Evolutionary conservation across 2,888 invertebrate species (phyloP).

Genomic region (Dryobota labecula): DNA sequence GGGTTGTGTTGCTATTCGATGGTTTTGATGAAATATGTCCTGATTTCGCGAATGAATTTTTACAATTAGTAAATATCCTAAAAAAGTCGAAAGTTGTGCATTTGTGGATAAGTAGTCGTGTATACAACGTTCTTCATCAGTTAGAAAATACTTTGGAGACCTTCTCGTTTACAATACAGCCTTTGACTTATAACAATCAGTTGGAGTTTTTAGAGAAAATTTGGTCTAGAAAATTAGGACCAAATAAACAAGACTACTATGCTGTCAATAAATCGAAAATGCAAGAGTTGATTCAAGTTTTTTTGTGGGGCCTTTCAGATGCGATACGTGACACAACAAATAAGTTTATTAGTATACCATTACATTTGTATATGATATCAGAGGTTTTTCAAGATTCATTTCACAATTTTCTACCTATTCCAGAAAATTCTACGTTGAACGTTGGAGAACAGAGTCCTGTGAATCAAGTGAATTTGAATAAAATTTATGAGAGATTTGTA

Average conservation of each 20-base stretch:
- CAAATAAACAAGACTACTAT: neutral
- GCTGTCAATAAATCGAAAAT: conserved; percentile 13
- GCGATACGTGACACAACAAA: conserved; percentile 9
- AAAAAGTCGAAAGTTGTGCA: conserved; percentile 36
- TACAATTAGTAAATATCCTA: conserved; percentile 44
- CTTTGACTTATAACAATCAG: conserved; percentile 45
- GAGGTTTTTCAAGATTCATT: conserved; percentile 44
- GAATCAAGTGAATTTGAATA: conserved; percentile 22
- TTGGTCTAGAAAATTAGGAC: conserved; percentile 23
- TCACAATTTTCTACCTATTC: conserved; percentile 1
- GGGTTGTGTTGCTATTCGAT: conserved; percentile 52
- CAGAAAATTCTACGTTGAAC: neutral
- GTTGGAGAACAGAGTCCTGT: neutral
- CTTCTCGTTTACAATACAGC: conserved; percentile 52
- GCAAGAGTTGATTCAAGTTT: neutral
- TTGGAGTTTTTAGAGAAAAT: conserved; percentile 33
- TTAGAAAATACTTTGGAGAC: conserved; percentile 55
- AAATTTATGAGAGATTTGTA: conserved; percentile 50
- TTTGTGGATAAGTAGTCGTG: conserved; percentile 60
- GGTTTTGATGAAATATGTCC: conserved; percentile 66
- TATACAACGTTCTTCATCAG: conserved; percentile 48
- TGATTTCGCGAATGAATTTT: conserved; percentile 47
- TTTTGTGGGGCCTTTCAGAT: conserved; percentile 19
- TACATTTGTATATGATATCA: conserved; percentile 56
- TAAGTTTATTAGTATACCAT: conserved; percentile 50